Evolutionary conservation across 2,888 invertebrate genomes (phyloP).

Genomic region (Elysia crispata): DNA sequence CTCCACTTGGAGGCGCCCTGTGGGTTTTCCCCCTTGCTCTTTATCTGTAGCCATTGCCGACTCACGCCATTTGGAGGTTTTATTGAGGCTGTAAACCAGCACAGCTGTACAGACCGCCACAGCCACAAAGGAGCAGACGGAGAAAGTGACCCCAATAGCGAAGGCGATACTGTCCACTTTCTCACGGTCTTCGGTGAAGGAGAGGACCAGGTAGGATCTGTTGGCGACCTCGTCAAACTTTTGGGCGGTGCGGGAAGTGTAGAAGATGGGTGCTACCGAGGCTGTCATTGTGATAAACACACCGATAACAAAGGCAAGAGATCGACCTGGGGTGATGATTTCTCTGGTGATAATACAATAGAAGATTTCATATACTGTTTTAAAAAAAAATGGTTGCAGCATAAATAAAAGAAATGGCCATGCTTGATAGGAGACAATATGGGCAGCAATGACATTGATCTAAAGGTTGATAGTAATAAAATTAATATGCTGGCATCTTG

Average conservation of each 20-base stretch:
- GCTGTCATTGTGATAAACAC: constrained; percentile 15
- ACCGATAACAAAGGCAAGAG: not conserved
- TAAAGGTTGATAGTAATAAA: too few species aligned
- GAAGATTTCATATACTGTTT: too few species aligned
- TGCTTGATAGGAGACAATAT: too few species aligned
- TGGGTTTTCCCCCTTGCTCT: too few species aligned
- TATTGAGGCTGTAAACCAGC: not conserved
- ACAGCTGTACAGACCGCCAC: constrained; percentile 14
- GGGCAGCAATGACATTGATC: too few species aligned
- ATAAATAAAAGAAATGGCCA: too few species aligned
- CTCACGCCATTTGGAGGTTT: constrained; percentile 20
- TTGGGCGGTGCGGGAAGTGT: not conserved
- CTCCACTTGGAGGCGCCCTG: too few species aligned
- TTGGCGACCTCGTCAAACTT: constrained; percentile 7
- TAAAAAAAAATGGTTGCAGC: too few species aligned
- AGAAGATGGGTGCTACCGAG: constrained; percentile 11
- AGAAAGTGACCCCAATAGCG: constrained; percentile 1
- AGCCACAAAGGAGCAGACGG: constrained; percentile 3
- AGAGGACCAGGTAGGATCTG: constrained; percentile 1
- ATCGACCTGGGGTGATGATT: constrained; percentile 17
- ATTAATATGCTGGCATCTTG: too few species aligned
- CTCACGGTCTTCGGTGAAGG: constrained; percentile 12
- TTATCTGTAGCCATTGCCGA: not conserved
- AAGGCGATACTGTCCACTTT: constrained; percentile 19
- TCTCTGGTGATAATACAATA: too few species aligned